Evolutionary conservation across 2,888 invertebrate species (phyloP), one percentile per base, ranked within the genome.

Genomic region (Lottia gigantea): DNA sequence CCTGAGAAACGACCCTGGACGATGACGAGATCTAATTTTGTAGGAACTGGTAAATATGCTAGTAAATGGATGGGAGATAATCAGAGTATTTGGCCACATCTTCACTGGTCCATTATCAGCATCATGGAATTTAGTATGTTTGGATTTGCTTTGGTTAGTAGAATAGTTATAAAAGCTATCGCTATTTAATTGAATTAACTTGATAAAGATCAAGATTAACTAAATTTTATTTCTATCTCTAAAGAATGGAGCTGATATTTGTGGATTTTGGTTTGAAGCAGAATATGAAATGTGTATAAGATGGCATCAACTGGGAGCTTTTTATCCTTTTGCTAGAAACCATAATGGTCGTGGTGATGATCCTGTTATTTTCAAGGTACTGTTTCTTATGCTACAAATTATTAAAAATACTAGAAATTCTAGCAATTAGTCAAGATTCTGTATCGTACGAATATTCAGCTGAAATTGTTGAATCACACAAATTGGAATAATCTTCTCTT

Each of bases 11-110:
- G 86, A 25, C 84, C 85, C 0, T 80, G 85, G 64, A 91, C 95
- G 73, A 93, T 95, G 79, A 93, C 94, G 0, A 91, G 95, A 25
- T 92, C 95, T 0, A 92, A 94, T 2, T 95, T 93, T 89, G 91
- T 93, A 47, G 95, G 95, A 0, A 91, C 92, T 62, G 95, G 94
- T 0, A 91, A 90, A 78, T 94, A 91, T 86, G 91, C 93, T 2
- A 94, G 83, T 16, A 86, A 86, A 73, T 87, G 86, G 86, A 79
- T 87, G 25, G 86, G 88, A 0, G 91, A 92, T 72, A 89, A 92
- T 46, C 82, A 89, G 65, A 90, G 91, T 6, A 90, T 91, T 0
- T 93, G 93, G 93, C 84, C 88, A 0, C 91, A 90, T 76, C 87
- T 93, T 31, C 90, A 90, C 83, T 92, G 92, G 90, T 92, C 93